Conservation (phyloP, 1,140 invertebrate species). For the Drosophila ogumai region DNA sequence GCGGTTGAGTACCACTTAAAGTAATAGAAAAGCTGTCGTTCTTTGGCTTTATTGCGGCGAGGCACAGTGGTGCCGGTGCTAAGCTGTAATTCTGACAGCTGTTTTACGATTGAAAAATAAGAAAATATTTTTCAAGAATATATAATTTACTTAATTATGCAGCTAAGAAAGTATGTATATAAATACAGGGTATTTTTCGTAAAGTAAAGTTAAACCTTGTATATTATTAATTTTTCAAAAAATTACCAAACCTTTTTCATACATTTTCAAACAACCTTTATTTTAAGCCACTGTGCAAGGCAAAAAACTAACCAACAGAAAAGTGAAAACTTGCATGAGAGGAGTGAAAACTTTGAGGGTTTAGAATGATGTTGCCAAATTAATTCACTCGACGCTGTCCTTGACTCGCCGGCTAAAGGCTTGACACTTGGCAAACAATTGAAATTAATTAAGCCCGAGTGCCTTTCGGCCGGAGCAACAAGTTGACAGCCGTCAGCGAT, state of each 20-base stretch:
- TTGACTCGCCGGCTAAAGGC: constrained; percentile 23
- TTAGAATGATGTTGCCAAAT: constrained; percentile 47
- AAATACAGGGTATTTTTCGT: not conserved
- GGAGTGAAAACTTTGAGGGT: constrained; percentile 28
- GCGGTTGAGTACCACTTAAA: constrained; percentile 58
- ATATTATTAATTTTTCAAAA: too few species aligned
- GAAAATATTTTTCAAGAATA: not conserved
- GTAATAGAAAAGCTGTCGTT: constrained; percentile 51
- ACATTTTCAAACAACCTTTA: not conserved
- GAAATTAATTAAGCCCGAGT: constrained; percentile 72
- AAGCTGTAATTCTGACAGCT: not conserved
- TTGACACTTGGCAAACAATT: constrained; percentile 61
- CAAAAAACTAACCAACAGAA: constrained; percentile 1
- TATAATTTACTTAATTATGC: not conserved
- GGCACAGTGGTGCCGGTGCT: not conserved
- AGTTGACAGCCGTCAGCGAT: constrained; percentile 48
- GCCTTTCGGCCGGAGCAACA: constrained; percentile 59
- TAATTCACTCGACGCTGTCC: constrained; percentile 32
- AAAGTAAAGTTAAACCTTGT: not conserved
- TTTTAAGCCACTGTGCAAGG: not conserved
- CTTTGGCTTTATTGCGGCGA: constrained; percentile 11
- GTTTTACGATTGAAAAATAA: not conserved
- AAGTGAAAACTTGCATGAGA: constrained; percentile 13
- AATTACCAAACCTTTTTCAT: not conserved
- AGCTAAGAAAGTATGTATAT: not conserved